phyloP scores from a whole-genome alignment of 1,140 invertebrate species.

The Melitaea cinxia region DNA sequence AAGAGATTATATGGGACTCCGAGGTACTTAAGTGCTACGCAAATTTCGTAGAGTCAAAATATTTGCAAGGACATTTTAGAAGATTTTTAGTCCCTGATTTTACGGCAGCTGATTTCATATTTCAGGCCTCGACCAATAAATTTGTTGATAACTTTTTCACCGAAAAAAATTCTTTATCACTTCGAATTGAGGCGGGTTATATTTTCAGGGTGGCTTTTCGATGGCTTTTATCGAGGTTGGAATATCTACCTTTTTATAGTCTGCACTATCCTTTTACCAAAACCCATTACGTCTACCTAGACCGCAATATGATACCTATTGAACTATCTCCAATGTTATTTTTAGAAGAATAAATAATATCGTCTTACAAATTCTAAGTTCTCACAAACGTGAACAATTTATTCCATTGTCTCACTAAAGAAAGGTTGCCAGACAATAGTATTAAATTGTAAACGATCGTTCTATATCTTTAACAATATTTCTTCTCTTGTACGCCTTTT shows the following conservation, averaged over 20 bases:
- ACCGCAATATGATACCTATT: neutral
- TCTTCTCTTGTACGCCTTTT: neutral
- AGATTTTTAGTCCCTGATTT: slow-evolving; percentile 19
- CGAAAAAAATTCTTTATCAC: slow-evolving; percentile 25
- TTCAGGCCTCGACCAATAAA: slow-evolving; percentile 26
- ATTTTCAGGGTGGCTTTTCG: neutral
- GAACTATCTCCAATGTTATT: neutral
- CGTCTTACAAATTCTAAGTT: neutral
- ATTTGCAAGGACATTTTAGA: slow-evolving; percentile 21
- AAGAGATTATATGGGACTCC: slow-evolving; percentile 59
- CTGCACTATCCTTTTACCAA: neutral
- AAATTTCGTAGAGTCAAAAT: slow-evolving; percentile 33
- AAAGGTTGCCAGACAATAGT: neutral
- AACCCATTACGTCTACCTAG: slow-evolving; percentile 1
- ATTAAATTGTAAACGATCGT: neutral
- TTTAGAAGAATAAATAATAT: neutral
- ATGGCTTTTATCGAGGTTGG: slow-evolving; percentile 12
- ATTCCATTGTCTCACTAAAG: neutral
- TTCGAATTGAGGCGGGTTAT: slow-evolving; percentile 16
- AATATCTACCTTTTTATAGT: slow-evolving; percentile 16
- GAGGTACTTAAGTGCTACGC: slow-evolving; percentile 27
- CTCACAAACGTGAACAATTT: neutral
- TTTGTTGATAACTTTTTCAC: slow-evolving; percentile 33
- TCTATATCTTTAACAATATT: neutral
- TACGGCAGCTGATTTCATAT: slow-evolving; percentile 14